These are phyloP conservation scores for Drosophila fungiperda DNA, from an alignment of 2,888 invertebrate species.

Conservation along the genomic window DNA sequence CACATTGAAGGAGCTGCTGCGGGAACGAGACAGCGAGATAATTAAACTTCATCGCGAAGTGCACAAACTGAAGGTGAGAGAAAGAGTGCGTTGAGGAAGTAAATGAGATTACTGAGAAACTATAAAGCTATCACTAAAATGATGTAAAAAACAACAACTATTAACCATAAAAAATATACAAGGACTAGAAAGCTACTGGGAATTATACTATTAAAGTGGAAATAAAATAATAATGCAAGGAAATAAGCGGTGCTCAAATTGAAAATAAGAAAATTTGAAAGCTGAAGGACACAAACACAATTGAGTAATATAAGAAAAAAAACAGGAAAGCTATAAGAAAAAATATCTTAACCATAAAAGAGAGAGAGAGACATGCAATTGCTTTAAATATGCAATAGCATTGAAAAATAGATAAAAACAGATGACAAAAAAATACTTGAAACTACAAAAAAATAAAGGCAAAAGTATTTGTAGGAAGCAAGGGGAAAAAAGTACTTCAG, in stretches of 20 bases:
- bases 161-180: background rate
- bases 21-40: constrained; percentile 87
- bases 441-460: background rate
- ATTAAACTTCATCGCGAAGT: constrained; percentile 88
- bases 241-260: background rate
- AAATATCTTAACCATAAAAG: background rate
- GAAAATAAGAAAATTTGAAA: background rate
- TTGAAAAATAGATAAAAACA: background rate
- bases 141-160: background rate
- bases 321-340: background rate
- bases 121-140: background rate
- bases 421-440: background rate
- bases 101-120: background rate
- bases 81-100: constrained; percentile 3
- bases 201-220: background rate
- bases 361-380: background rate
- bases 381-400: background rate
- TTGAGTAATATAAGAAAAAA: background rate
- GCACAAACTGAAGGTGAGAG: constrained; percentile 86
- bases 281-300: background rate
- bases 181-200: background rate
- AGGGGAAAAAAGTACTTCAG: constrained; percentile 6
- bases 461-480: background rate
- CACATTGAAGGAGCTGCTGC: constrained; percentile 86
- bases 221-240: background rate